Percentiles rank a stretch among this genome's conserved stretches.
These are phyloP conservation scores for Sebastes itinus DNA, from an alignment of 2,797 vertebrate species.

Conservation along the genomic window DNA sequence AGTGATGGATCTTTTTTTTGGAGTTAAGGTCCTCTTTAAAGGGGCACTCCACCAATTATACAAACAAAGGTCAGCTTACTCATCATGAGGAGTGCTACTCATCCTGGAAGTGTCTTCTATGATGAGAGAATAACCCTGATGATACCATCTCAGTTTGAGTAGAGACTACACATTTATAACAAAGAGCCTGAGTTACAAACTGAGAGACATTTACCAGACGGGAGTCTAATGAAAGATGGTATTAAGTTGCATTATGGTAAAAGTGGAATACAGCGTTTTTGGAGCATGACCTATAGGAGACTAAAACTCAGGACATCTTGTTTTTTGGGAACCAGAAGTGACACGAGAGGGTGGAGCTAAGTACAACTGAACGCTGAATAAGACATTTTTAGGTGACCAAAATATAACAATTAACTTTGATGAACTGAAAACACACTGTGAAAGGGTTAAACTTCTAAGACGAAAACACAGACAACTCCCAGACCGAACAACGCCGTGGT, in stretches of 20 bases:
- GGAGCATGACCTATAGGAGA: no score
- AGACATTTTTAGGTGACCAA: no score
- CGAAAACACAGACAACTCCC: no score
- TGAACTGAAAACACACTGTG: no score
- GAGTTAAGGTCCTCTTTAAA: background rate
- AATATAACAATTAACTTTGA: accelerated
- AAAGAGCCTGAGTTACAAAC: background rate
- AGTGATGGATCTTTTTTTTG: background rate
- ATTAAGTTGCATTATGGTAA: no score
- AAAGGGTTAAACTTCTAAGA: accelerated
- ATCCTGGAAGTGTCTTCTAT: background rate
- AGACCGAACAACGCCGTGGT: no score
- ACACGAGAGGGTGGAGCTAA: no score
- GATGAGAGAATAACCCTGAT: background rate
- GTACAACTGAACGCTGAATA: no score
- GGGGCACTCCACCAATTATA: background rate
- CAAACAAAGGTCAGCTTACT: background rate
- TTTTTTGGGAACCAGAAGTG: accelerated
- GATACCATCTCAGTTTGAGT: background rate
- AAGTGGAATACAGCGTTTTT: accelerated
- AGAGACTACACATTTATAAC: background rate
- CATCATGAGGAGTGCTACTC: background rate
- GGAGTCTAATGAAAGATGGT: background rate
- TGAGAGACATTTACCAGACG: background rate
- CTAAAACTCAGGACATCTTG: background rate